Percentiles rank a stretch among this genome's conserved stretches.
Evolutionary conservation across 2,888 invertebrate species (phyloP).

Genomic region (Caprella mutica): DNA sequence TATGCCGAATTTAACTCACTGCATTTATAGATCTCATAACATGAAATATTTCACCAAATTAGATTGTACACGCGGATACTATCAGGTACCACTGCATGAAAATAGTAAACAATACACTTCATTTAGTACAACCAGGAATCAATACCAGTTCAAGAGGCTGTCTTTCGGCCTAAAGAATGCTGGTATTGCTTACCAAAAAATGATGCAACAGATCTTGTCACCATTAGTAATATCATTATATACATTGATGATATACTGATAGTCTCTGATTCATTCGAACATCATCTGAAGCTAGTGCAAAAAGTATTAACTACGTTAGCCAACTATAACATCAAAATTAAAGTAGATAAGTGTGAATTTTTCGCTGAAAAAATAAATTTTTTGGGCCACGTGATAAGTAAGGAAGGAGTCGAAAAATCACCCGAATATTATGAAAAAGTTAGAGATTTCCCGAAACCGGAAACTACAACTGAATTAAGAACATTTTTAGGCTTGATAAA

Average conservation of each 20-base stretch:
- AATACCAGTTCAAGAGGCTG: background rate
- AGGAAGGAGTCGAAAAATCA: background rate
- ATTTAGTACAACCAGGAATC: background rate
- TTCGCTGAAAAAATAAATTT: background rate
- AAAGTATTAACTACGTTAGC: background rate
- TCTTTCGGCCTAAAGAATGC: background rate
- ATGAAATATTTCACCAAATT: slow-evolving; percentile 4
- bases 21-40: background rate
- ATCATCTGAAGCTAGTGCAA: background rate
- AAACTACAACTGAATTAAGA: background rate
- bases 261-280: background rate
- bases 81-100: background rate
- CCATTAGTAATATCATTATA: background rate
- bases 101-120: background rate
- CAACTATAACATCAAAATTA: background rate
- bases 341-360: background rate
- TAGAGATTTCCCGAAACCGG: background rate
- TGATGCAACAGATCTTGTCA: background rate
- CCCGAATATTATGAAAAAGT: background rate
- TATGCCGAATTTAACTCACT: background rate
- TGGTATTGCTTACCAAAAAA: background rate
- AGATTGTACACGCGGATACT: background rate
- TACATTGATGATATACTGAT: background rate
- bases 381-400: background rate
- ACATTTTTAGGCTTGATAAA: background rate